Base-by-base conservation (phyloP, 2,113 vertebrate species). In the Emydocephalus ijimae region DNA sequence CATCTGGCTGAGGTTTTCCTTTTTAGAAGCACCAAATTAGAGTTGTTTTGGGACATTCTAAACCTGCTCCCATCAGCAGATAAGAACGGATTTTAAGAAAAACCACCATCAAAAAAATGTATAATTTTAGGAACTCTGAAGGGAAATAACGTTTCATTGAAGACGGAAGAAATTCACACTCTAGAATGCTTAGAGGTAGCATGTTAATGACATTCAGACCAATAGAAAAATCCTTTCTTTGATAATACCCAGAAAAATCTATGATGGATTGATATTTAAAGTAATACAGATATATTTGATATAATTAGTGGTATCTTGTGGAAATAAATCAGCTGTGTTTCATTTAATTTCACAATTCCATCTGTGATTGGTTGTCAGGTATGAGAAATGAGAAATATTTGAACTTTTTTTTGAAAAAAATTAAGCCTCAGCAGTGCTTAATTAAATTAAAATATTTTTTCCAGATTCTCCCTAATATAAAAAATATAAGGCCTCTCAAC, bases 341-440 rank as follows among this genome's bases (percentile, higher is more conserved):
- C 94, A 97, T 97, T 98, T 97, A 96, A 96, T 96, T 97, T 94
- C 94, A 88, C 50, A 92, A 95, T 96, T 96, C 96, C 95, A 85
- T 96, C 95, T 97, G 96, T 98, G 97, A 98, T 96, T 97, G 97
- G 92, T 93, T 97, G 97, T 97, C 98, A 98, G 91, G 95, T 96
- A 94, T 98, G 97, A 98, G 97, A 97, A 98, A 98, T 98, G 97
- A 95, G 95, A 97, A 98, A 97, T 97, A 96, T 97, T 97, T 98
- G 97, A 96, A 94, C 96, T 96, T 97, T 97, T 97, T 96, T 97
- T 96, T 92, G 95, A 95, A 90, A 95, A 91, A 94, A 91, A 96
- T 7, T 81, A 81, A 43, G 74, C 97, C 93, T 95, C 93, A 97
- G 96, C 93, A 97, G 96, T 81, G 96, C 95, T 95, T 98, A 97